Percentiles rank a stretch among this genome's conserved stretches.
These are phyloP conservation scores for Phyllotreta cruciferae DNA, from an alignment of 2,888 invertebrate species.

Conservation along the genomic window DNA sequence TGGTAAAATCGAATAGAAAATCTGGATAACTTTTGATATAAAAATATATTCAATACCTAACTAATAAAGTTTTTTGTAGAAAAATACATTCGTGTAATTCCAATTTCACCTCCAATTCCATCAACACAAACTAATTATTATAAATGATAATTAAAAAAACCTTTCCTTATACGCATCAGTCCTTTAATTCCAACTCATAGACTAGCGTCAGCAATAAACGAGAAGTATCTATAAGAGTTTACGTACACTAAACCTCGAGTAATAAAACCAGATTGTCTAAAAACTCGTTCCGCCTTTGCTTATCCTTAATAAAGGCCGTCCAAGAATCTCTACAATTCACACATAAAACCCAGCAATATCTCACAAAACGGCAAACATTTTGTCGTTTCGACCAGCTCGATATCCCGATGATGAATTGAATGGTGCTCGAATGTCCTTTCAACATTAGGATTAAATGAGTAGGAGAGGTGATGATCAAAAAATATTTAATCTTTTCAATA, in stretches of 20 bases:
- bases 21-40: too few species aligned
- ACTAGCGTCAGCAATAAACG: slow-evolving; percentile 4
- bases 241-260: slow-evolving; percentile 11
- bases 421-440: slow-evolving; percentile 12
- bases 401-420: slow-evolving; percentile 15
- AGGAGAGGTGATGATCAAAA: too few species aligned
- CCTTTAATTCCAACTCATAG: slow-evolving; percentile 4
- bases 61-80: too few species aligned
- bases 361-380: slow-evolving; percentile 20
- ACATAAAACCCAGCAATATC: slow-evolving; percentile 18
- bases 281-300: slow-evolving; percentile 9
- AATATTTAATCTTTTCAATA: too few species aligned
- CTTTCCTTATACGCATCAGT: too few species aligned
- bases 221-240: slow-evolving; percentile 10
- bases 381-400: slow-evolving; percentile 9
- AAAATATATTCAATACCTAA: too few species aligned
- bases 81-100: too few species aligned
- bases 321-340: slow-evolving; percentile 20
- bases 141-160: too few species aligned
- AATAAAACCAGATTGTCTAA: slow-evolving; percentile 6
- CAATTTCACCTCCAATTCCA: neutral
- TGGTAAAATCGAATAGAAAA: too few species aligned
- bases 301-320: slow-evolving; percentile 18
- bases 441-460: neutral
- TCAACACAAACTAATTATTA: too few species aligned